A percentile compares a stretch with the other conserved stretches of the same genome.
Conservation (phyloP, 2,113 vertebrate species). For the Psettodes erumei region DNA sequence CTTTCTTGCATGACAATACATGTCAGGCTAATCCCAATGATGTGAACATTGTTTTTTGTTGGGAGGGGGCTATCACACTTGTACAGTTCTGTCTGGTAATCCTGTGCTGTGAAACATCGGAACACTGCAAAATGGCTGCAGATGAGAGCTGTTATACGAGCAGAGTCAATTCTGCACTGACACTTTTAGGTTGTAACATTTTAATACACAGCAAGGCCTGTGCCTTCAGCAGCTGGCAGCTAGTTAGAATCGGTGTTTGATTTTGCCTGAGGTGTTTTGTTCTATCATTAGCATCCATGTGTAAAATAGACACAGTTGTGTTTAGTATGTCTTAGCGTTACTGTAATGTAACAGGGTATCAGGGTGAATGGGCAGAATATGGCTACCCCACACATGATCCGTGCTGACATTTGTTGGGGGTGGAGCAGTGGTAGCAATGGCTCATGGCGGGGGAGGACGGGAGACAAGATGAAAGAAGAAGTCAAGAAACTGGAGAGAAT, state of each 20-base stretch:
- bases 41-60: background rate
- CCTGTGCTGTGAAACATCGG: slow-evolving; percentile 19
- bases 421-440: slow-evolving; percentile 15
- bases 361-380: slow-evolving; percentile 31
- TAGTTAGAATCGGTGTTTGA: slow-evolving; percentile 38
- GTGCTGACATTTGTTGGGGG: slow-evolving; percentile 43
- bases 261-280: slow-evolving; percentile 48
- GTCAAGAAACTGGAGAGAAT: slow-evolving; percentile 12
- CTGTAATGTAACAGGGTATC: slow-evolving; percentile 12
- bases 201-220: slow-evolving; percentile 27
- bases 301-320: slow-evolving; percentile 34
- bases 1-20: background rate
- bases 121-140: slow-evolving; percentile 18
- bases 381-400: slow-evolving; percentile 24
- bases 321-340: slow-evolving; percentile 6
- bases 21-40: background rate
- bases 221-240: slow-evolving; percentile 24
- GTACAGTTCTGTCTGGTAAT: background rate
- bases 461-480: slow-evolving; percentile 30
- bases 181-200: slow-evolving; percentile 17
- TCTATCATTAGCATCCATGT: slow-evolving; percentile 43
- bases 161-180: background rate
- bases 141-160: slow-evolving; percentile 13
- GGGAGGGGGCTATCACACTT: background rate
- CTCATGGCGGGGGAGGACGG: slow-evolving; percentile 27